These are phyloP conservation scores for Dicrurus megarhynchus DNA, from an alignment of 2,113 vertebrate genomes.

Conservation along the genomic window DNA sequence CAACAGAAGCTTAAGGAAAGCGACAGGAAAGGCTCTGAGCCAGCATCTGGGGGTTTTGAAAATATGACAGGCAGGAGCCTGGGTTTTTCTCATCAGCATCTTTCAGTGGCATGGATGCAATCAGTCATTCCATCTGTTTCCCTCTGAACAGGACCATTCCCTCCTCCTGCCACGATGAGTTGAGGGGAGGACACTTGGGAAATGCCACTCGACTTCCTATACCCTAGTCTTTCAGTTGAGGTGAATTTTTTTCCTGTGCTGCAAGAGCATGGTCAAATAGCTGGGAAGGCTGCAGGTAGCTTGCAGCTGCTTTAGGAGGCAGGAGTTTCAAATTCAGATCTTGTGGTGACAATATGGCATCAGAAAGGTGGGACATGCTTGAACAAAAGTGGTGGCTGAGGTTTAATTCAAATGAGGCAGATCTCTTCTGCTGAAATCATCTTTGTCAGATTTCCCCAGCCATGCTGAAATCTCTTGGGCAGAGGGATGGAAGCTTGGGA, in stretches of 20 bases:
- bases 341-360: neutral
- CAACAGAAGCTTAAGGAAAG: conserved; percentile 62
- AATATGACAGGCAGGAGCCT: conserved; percentile 57
- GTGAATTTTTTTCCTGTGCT: neutral
- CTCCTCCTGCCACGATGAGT: neutral
- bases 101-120: conserved; percentile 56
- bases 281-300: neutral
- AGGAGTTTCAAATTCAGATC: neutral
- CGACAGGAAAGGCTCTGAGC: conserved; percentile 48
- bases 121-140: neutral
- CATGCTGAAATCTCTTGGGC: neutral
- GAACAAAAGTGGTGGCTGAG: neutral
- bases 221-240: neutral
- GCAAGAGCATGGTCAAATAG: neutral
- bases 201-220: neutral
- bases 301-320: neutral
- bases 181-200: conserved; percentile 20
- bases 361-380: rapidly evolving
- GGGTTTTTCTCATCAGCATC: conserved; percentile 46
- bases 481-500: neutral
- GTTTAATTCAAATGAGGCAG: neutral
- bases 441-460: neutral
- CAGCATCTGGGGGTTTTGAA: conserved; percentile 44
- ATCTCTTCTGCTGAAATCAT: neutral
- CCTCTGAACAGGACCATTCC: neutral